phyloP scores from a whole-genome alignment of 1,140 invertebrate species.

The Sitophilus oryzae region DNA sequence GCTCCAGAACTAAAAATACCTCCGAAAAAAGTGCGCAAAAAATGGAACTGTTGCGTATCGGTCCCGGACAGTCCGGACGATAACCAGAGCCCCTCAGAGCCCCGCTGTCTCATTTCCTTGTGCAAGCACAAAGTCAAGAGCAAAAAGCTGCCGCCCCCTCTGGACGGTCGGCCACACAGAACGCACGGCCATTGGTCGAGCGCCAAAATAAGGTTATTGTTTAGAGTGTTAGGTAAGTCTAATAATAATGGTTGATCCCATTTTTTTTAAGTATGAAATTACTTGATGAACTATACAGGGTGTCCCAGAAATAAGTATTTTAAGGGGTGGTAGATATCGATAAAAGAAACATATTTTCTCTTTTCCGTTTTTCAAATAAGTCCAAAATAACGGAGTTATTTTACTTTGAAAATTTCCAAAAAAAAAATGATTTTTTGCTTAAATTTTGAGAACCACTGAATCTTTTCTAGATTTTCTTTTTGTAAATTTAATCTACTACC shows the following conservation, averaged over 20 bases:
- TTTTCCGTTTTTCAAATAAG: no score
- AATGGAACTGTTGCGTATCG: constrained; percentile 52
- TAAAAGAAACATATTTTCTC: no score
- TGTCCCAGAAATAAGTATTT: no score
- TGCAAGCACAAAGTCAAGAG: constrained; percentile 39
- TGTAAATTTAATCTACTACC: no score
- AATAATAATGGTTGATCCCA: background rate
- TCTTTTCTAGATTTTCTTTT: no score
- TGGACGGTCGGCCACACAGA: constrained; percentile 34
- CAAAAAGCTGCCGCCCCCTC: constrained; percentile 29
- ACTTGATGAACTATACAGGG: no score
- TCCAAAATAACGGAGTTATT: no score
- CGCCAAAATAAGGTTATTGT: constrained; percentile 43
- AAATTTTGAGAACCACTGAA: no score
- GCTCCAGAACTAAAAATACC: constrained; percentile 26
- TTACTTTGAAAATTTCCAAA: no score
- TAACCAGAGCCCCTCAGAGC: constrained; percentile 37
- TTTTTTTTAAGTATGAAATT: no score
- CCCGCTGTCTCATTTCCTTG: constrained; percentile 38
- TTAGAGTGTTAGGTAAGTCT: constrained; percentile 38
- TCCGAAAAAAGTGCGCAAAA: constrained; percentile 34
- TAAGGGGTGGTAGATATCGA: no score
- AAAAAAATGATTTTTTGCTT: no score
- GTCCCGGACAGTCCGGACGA: constrained; percentile 53
- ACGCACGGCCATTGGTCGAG: constrained; percentile 43